Percentiles rank a stretch among this genome's conserved stretches.
Evolutionary conservation across 2,797 vertebrate genomes (phyloP).

Genomic region (Morus bassanus): DNA sequence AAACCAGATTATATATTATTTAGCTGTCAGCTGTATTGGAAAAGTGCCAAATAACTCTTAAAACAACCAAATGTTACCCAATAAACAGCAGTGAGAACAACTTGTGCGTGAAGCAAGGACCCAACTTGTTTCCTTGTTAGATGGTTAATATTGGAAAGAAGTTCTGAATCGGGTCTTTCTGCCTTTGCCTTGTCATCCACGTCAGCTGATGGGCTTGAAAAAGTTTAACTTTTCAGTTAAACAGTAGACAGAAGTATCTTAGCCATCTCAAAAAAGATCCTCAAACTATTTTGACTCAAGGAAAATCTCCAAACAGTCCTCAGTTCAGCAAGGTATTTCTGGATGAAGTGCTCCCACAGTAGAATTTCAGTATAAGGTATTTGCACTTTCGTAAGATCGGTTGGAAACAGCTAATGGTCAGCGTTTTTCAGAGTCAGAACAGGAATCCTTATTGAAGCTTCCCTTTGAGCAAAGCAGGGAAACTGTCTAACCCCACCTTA

Average conservation of each 20-base stretch:
- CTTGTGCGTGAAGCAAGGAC: background rate
- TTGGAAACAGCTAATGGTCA: background rate
- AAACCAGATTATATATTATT: constrained; percentile 75
- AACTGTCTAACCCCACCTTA: background rate
- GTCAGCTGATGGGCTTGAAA: background rate
- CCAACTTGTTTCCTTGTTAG: background rate
- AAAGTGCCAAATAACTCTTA: constrained; percentile 50
- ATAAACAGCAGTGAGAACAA: background rate
- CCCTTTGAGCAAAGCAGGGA: background rate
- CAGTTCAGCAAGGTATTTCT: background rate
- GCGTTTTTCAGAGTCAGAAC: background rate
- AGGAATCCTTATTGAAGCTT: background rate
- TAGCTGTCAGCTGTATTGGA: constrained; percentile 67
- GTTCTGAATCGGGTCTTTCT: background rate
- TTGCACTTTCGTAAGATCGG: background rate
- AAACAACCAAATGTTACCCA: constrained; percentile 48
- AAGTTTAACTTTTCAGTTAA: background rate
- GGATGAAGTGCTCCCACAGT: background rate
- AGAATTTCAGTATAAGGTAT: background rate
- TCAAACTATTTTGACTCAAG: background rate
- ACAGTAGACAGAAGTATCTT: background rate
- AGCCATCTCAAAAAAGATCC: background rate
- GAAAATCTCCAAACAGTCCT: background rate
- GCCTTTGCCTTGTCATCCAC: background rate
- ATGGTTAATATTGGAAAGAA: background rate